Base-by-base conservation (phyloP, 2,888 invertebrate genomes). In the Thumatha senex region DNA sequence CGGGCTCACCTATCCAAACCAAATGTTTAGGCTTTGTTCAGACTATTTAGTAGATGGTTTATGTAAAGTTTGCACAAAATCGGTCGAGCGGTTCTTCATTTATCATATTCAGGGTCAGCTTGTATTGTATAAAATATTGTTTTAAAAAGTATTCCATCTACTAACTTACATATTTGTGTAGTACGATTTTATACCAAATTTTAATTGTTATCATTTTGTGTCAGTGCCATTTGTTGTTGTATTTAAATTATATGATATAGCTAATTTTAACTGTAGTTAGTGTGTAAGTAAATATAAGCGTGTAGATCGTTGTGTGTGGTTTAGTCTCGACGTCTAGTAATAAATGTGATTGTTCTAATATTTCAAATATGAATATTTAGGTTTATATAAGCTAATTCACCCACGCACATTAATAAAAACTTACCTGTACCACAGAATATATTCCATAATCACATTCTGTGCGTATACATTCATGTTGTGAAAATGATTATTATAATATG, bases 151-250 rank as follows among this genome's bases (percentile, higher is more conserved):
- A 5, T 24, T 24, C 18, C 18, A 41, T 36, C 30, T 15, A 30
- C 29, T 35, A 41, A 31, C 36, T 45, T 40, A 45, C 36, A 35
- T 49, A 40, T 34, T 29, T 40, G 42, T 57, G 10, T 15, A 43
- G 18, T 41, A 35, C 34, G 15, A 50, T 64, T 54, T 58, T 56
- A 62, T 62, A 59, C 58, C 55, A 58, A 68, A 55, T 63, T 57
- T 40, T 53, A 48, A 46, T 54, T 56, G 49, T 61, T 56, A 46
- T 65, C 29, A 35, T 61, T 58, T 54, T 48, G 31, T 58, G 35
- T 58, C 55, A 59, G 72, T 72, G 72, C 72, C 70, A 70, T 70
- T 65, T 55, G 47, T 62, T 58, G 44, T 65, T 56, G 46, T 60
- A 36, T 43, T 51, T 40, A 31, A 30, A 41, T 45, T 46, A 33